A percentile compares a stretch with the other conserved stretches of the same genome.
These are phyloP conservation scores for Malthinus seriepunctatus DNA, from an alignment of 2,888 invertebrate genomes.

Conservation along the genomic window DNA sequence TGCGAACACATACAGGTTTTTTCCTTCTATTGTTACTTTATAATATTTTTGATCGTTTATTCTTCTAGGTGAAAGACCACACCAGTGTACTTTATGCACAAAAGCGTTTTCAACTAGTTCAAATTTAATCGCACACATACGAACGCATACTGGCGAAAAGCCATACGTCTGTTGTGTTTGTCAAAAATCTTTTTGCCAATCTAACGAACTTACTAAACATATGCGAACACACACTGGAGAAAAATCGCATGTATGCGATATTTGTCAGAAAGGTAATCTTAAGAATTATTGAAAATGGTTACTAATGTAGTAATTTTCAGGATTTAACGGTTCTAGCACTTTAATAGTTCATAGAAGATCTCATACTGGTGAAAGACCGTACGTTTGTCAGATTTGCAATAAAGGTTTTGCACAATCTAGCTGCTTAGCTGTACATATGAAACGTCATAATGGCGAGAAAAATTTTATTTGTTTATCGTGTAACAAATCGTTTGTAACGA, in stretches of 20 bases:
- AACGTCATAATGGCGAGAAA: constrained; percentile 48
- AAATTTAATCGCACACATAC: constrained; percentile 54
- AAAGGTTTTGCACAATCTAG: constrained; percentile 53
- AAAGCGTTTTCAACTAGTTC: constrained; percentile 57
- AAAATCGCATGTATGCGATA: constrained; percentile 55
- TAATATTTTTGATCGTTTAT: background rate
- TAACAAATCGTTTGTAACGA: constrained; percentile 45
- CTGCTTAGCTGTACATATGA: constrained; percentile 52
- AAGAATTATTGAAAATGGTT: background rate
- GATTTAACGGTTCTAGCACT: constrained; percentile 53
- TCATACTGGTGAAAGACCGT: constrained; percentile 53
- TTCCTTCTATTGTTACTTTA: background rate
- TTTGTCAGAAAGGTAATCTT: constrained; percentile 53
- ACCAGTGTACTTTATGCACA: constrained; percentile 53
- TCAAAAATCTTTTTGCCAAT: constrained; percentile 55
- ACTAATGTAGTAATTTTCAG: constrained; percentile 32
- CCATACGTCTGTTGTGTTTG: constrained; percentile 55
- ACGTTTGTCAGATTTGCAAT: constrained; percentile 49
- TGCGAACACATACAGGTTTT: constrained; percentile 55
- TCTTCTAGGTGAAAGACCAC: constrained; percentile 53
- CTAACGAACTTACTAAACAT: constrained; percentile 55
- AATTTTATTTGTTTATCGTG: constrained; percentile 43
- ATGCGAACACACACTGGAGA: constrained; percentile 57
- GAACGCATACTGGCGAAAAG: constrained; percentile 55
- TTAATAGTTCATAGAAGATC: constrained; percentile 51